phyloP scores from a whole-genome alignment of 2,113 vertebrate species.

The Gyps fulvus region DNA sequence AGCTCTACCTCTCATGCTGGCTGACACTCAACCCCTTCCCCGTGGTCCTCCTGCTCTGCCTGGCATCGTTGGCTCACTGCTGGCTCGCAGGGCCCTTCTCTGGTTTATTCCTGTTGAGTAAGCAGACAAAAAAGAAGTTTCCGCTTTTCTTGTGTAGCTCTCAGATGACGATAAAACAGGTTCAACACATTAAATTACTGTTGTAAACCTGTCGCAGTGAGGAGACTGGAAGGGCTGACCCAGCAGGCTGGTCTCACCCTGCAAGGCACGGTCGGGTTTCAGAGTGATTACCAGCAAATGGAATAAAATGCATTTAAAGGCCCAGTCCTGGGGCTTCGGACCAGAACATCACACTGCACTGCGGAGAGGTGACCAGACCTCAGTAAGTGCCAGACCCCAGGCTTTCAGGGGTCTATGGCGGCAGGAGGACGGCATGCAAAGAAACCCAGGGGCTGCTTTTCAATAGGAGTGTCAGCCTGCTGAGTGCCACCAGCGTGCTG shows the following conservation, averaged over 20 bases:
- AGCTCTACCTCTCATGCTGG: background rate
- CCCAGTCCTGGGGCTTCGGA: background rate
- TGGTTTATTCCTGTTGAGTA: background rate
- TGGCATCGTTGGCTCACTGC: background rate
- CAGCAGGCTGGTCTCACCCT: background rate
- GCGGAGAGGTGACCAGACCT: background rate
- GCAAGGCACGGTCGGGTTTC: fast-evolving
- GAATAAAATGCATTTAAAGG: background rate
- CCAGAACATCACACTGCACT: fast-evolving
- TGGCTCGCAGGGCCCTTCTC: background rate
- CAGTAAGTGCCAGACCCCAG: background rate
- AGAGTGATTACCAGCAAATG: background rate
- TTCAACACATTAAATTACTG: background rate
- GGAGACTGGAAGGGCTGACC: background rate
- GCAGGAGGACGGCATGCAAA: background rate
- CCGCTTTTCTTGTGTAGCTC: background rate
- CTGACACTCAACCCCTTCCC: background rate
- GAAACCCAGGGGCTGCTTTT: background rate
- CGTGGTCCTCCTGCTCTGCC: background rate
- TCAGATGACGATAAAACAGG: background rate
- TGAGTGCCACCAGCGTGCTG: background rate
- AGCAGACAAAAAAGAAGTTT: background rate
- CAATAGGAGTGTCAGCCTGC: background rate
- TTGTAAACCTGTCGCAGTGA: background rate
- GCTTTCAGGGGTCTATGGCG: fast-evolving